A percentile compares a stretch with the other conserved stretches of the same genome.
Evolutionary conservation across 2,888 invertebrate species (phyloP).

Genomic region (Lottia scabra): DNA sequence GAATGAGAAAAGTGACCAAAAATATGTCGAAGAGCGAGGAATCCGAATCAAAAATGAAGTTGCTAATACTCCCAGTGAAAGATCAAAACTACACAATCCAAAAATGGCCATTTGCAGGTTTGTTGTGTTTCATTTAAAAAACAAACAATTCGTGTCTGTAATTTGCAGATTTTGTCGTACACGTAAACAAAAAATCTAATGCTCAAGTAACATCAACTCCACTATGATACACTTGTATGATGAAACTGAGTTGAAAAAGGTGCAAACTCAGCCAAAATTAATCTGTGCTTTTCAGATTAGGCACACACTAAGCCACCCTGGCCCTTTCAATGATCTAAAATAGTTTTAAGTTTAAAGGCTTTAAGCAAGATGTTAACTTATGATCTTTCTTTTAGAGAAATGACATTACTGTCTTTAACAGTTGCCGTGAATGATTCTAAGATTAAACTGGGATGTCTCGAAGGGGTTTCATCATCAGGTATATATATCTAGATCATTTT

Average conservation of each 20-base stretch:
- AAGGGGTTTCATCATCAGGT: background rate
- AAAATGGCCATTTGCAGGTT: slow-evolving; percentile 14
- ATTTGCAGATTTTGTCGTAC: too few species aligned
- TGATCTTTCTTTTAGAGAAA: background rate
- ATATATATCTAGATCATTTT: too few species aligned
- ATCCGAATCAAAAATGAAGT: slow-evolving; percentile 9
- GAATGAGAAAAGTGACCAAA: background rate
- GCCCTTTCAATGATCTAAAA: too few species aligned
- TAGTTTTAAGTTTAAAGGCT: too few species aligned
- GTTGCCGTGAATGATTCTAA: background rate
- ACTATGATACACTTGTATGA: too few species aligned
- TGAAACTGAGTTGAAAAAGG: too few species aligned
- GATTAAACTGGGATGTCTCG: background rate
- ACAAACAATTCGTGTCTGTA: too few species aligned
- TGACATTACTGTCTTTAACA: background rate
- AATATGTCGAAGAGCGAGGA: background rate
- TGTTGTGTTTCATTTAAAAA: background rate
- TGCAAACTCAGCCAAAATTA: too few species aligned
- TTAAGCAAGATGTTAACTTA: background rate
- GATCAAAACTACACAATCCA: slow-evolving; percentile 8
- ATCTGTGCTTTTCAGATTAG: too few species aligned
- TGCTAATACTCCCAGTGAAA: slow-evolving; percentile 8
- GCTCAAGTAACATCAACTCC: too few species aligned
- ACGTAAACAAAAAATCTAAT: too few species aligned
- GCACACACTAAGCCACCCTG: too few species aligned